Evolutionary conservation across 1,140 invertebrate genomes (phyloP).

Genomic region (Drosophila sucinea): DNA sequence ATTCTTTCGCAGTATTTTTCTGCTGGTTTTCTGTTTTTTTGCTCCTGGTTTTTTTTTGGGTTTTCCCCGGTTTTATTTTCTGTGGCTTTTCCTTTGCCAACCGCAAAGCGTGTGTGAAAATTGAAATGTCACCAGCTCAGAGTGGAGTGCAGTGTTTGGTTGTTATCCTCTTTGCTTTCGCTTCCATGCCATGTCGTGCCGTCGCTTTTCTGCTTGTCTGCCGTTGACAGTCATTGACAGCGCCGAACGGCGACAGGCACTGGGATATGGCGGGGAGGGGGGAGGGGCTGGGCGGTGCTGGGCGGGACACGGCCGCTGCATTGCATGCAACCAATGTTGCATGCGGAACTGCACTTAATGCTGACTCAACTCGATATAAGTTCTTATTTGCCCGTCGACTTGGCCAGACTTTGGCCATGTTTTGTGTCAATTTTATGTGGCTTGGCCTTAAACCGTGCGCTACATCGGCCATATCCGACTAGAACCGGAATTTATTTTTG

Average conservation of each 20-base stretch:
- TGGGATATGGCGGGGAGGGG: not conserved
- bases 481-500: not conserved
- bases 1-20: constrained; percentile 11
- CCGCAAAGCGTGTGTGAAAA: constrained; percentile 75
- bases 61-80: constrained; percentile 12
- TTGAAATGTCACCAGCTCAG: constrained; percentile 72
- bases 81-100: constrained; percentile 30
- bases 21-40: not conserved
- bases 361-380: constrained; percentile 72
- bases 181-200: constrained; percentile 20
- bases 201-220: constrained; percentile 74
- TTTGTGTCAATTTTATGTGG: constrained; percentile 38
- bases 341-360: constrained; percentile 73
- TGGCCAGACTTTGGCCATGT: constrained; percentile 36
- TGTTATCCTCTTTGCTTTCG: not conserved
- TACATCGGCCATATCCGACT: constrained; percentile 34
- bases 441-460: constrained; percentile 37
- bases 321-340: constrained; percentile 71
- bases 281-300: not conserved
- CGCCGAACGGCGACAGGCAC: constrained; percentile 20
- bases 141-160: constrained; percentile 37
- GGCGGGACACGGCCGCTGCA: constrained; percentile 15
- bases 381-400: constrained; percentile 67
- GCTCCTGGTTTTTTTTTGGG: too few relatives aligned
- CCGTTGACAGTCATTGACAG: constrained; percentile 78